Base-by-base conservation (phyloP, 1,140 invertebrate species). In the Euborellia annulipes region DNA sequence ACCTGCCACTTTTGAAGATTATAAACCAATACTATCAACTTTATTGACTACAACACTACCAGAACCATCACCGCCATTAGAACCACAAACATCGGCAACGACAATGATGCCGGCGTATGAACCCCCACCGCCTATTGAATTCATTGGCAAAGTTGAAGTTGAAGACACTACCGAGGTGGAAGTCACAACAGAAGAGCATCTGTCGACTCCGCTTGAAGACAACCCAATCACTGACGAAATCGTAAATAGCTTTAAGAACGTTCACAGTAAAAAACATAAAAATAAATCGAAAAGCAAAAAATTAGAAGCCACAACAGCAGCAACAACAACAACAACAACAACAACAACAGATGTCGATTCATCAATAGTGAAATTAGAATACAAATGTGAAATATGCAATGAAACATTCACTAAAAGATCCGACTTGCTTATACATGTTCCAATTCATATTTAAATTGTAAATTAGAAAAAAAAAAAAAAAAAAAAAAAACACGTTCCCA, bases 371-470 rank as follows among this genome's bases (percentile, higher is more conserved):
- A 43, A 48, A 36, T 23, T 23, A 13, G 42, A 48, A 27, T 49
- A 50, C 54, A 78, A 75, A 41, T 86, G 83, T 57, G 79, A 84
- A 58, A 84, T 86, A 77, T 85, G 83, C 57, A 71, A 75, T n/a
- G 71, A 74, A 46, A 71, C 77, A 40, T 86, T 86, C 60, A 65
- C 72, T 1, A 75, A 78, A 49, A 72, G 80, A 34, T 73, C 76
- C 32, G 77, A 82, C 48, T 63, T 85, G 9, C 60, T 85, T 36
- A 67, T 78, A 2, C 83, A 85, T 60, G 81, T 86, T 47, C 78
- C 79, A 14, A 75, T 85, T 55, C 82, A 86, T 60, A 85, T 85
- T 66, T 84, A 45, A 47, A 18, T 6, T 38, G 14, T 38, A 38
- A 20, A 38, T 38, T 6, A 38, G 4, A n/a, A 6, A 6, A 38